Conservation (phyloP, 92 coral and sea anemone species). For the Bergia sp. region DNA sequence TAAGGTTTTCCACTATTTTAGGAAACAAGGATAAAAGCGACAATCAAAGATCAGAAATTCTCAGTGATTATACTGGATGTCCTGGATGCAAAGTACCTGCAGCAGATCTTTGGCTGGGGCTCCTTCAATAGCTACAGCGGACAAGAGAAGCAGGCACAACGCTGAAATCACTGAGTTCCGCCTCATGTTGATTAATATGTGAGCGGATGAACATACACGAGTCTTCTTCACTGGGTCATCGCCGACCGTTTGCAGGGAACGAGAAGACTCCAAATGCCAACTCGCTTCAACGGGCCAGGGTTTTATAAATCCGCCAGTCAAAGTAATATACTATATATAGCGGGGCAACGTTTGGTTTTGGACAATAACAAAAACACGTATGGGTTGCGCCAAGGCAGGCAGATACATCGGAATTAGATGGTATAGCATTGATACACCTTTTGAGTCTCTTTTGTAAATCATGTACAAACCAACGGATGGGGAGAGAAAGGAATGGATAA, state of each 20-base stretch:
- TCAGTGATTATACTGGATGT: not conserved
- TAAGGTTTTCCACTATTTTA: not conserved
- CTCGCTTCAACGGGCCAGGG: not conserved
- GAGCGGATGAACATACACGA: not conserved
- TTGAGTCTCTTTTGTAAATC: not conserved
- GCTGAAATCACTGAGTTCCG: not conserved
- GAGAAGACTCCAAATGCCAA: not conserved
- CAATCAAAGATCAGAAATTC: no score
- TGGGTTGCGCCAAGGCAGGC: conserved; percentile 28
- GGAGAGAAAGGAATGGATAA: not conserved
- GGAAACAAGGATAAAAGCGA: no score
- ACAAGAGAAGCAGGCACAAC: not conserved
- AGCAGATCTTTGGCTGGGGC: conserved; percentile 5
- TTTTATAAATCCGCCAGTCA: not conserved
- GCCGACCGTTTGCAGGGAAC: not conserved
- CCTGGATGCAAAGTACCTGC: not conserved
- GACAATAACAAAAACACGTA: not conserved
- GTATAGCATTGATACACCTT: not conserved
- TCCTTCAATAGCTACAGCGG: not conserved
- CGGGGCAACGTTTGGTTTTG: not conserved
- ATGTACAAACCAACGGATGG: not conserved
- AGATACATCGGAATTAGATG: not conserved
- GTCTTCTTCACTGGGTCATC: not conserved
- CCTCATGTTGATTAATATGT: not conserved
- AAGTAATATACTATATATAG: conserved; percentile 8